Base-by-base conservation (phyloP, 2,113 vertebrate genomes). In the Vicugna pacos region DNA sequence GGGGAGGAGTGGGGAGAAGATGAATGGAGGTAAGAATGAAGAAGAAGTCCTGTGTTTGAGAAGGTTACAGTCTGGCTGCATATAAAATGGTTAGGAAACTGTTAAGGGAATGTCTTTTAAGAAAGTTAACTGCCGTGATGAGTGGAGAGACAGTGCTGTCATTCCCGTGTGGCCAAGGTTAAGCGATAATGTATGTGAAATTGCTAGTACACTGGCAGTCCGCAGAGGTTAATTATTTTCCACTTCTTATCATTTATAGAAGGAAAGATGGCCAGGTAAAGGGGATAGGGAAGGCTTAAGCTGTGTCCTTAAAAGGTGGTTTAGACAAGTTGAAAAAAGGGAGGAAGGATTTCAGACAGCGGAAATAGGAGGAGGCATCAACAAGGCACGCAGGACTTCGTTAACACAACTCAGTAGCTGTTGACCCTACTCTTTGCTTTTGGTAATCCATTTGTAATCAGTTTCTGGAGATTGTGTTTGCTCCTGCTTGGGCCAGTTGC, bases 391-490 rank as follows among this genome's bases (percentile, higher is more conserved):
- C 9, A 87, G 67, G 11, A 17, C 17, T 77, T 70, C 15, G 28
- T 83, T 64, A 56, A 62, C 26, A 69, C n/a, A 12, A 6, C 32
- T 95, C 32, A 50, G 62, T 81, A 28, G 30, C 60, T 64, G 0
- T 17, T 89, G 65, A 58, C 58, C 58, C 58, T 80, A 22, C 5
- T 28, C 22, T 65, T 75, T 48, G 38, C 64, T 92, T 89, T 94
- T 69, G 38, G 24, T 81, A 69, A 16, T 35, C 26, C 87, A 0
- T 70, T 58, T 87, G 22, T 76, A 70, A 42, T 42, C 38, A 42
- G 81, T 93, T 93, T 83, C 13, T 95, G 38, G 69, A 91, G 48
- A 79, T 79, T 89, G 52, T 90, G 17, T 85, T 93, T 90, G 54
- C 12, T 62, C 6, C 52, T 87, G 7, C 17, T 62, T 75, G 35